Conservation (phyloP, 2,888 invertebrate genomes). For the Abrostola triplasia region DNA sequence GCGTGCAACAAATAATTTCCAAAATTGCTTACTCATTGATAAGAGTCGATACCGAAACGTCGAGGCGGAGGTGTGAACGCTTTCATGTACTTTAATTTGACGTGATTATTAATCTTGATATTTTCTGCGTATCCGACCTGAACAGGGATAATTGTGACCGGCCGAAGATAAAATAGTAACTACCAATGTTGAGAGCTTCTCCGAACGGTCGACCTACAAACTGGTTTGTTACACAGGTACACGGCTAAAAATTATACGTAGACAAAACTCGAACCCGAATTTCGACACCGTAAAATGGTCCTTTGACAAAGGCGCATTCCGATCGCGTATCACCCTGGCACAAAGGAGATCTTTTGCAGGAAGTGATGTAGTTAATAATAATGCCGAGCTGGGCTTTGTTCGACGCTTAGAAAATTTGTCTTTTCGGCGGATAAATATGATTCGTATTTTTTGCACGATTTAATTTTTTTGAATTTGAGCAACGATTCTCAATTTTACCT, state of each 20-base stretch:
- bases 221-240: slow-evolving; percentile 85
- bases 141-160: slow-evolving; percentile 65
- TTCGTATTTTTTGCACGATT: slow-evolving; percentile 4
- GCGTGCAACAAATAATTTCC: slow-evolving; percentile 65
- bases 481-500: background rate
- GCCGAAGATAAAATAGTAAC: slow-evolving; percentile 71
- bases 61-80: slow-evolving; percentile 67
- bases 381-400: slow-evolving; percentile 23
- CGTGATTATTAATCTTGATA: slow-evolving; percentile 67
- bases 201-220: slow-evolving; percentile 75
- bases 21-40: slow-evolving; percentile 69
- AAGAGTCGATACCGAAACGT: slow-evolving; percentile 54
- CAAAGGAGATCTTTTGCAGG: slow-evolving; percentile 62
- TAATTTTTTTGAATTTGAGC: slow-evolving; percentile 7
- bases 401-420: slow-evolving; percentile 21
- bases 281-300: slow-evolving; percentile 73
- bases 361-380: slow-evolving; percentile 48
- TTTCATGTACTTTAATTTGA: slow-evolving; percentile 66
- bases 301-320: slow-evolving; percentile 82
- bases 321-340: slow-evolving; percentile 66
- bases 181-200: slow-evolving; percentile 70
- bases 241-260: slow-evolving; percentile 84
- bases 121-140: slow-evolving; percentile 57
- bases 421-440: slow-evolving; percentile 15
- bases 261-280: slow-evolving; percentile 77